Evolutionary conservation across 2,888 invertebrate genomes (phyloP).

Genomic region (Trichopoda pennipes): DNA sequence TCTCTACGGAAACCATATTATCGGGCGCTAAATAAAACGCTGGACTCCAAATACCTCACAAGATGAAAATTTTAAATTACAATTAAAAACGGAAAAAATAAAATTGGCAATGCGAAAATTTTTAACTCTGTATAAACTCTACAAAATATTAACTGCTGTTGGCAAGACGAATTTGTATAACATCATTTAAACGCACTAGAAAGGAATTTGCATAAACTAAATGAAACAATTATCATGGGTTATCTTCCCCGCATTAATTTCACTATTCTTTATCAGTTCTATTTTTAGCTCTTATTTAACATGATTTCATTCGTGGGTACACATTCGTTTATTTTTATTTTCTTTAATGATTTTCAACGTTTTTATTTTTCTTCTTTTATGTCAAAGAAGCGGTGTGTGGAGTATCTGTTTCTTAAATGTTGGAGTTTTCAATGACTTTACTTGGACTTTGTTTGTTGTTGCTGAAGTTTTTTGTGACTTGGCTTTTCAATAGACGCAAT

Average conservation of each 20-base stretch:
- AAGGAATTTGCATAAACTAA: too few relatives aligned
- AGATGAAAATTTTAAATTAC: too few relatives aligned
- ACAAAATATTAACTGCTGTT: too few relatives aligned
- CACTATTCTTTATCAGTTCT: slow-evolving; percentile 5
- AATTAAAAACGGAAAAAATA: too few relatives aligned
- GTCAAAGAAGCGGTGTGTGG: background rate
- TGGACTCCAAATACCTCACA: too few relatives aligned
- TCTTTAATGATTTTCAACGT: slow-evolving; percentile 18
- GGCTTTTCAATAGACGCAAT: slow-evolving; percentile 22
- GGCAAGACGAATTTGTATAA: too few relatives aligned
- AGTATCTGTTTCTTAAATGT: slow-evolving; percentile 40
- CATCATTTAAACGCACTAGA: too few relatives aligned
- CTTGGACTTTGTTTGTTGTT: slow-evolving; percentile 18
- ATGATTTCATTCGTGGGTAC: slow-evolving; percentile 62
- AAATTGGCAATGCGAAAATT: background rate
- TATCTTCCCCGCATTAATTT: slow-evolving; percentile 33
- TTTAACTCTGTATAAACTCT: too few relatives aligned
- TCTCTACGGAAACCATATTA: too few relatives aligned
- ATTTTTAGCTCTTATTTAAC: slow-evolving; percentile 64
- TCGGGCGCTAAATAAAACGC: too few relatives aligned
- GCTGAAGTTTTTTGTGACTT: slow-evolving; percentile 23
- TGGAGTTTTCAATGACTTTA: slow-evolving; percentile 33
- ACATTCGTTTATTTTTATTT: slow-evolving; percentile 49
- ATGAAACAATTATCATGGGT: background rate
- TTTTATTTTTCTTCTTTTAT: slow-evolving; percentile 14